Base-by-base conservation (phyloP, 1,140 invertebrate species). In the Cardiocondyla obscurior region DNA sequence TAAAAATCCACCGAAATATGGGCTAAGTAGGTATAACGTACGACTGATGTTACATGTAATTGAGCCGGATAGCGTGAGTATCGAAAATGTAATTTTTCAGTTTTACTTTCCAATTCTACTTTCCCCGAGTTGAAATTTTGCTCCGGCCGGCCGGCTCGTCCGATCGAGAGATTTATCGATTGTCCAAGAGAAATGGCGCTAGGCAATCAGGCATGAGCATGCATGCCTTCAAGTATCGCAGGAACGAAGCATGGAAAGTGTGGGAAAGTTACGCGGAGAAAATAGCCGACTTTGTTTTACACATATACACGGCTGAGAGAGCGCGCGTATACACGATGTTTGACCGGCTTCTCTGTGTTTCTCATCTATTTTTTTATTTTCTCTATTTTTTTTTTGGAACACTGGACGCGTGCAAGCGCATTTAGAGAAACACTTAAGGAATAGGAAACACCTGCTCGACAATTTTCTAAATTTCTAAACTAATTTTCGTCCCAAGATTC, bases 211-310 rank as follows among this genome's bases (percentile, higher is more conserved):
- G 39, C 55, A 36, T 19, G 51, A 62, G 44, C 33, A n/a, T 8
- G 44, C 44, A 14, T 30, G 49, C 22, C n/a, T 81, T n/a, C n/a
- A 55, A 70, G 60, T 58, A 74, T 49, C 57, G 67, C 62, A 67
- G 65, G 10, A 81, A 65, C 65, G 57, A 86, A 87, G 44, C 64
- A 90, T 92, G 92, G 92, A 94, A 94, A 94, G 92, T 94, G 93
- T 93, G 92, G 92, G 93, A 94, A 93, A 94, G 92, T 93, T 90
- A 77, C 65, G 82, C 87, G 83, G 92, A 90, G 92, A 93, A 93
- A 93, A 93, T 93, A 90, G 72, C 82, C 82, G 87, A 87, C 89
- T 91, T 91, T 91, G 91, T 92, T 90, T 86, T 79, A 82, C 74
- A 83, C 58, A 62, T 14, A 49, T 5, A 65, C 30, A 25, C 33